Evolutionary conservation across 2,797 vertebrate genomes (phyloP).

Genomic region (Brachyalestes nurse): DNA sequence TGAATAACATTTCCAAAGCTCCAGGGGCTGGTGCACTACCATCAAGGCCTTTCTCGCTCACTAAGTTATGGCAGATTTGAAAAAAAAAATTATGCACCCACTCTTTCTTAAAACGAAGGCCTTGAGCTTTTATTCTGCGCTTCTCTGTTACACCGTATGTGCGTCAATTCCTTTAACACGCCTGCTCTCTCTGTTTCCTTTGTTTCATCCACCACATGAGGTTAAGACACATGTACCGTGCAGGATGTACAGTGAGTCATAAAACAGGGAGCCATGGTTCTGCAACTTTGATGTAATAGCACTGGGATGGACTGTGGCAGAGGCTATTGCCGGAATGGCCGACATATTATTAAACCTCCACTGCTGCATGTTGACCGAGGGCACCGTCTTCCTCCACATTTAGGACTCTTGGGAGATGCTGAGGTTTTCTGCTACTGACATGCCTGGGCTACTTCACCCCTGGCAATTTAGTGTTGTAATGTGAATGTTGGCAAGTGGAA

Average conservation of each 20-base stretch:
- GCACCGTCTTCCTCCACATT: background rate
- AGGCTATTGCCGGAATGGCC: background rate
- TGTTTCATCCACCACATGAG: background rate
- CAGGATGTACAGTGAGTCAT: background rate
- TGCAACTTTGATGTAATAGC: background rate
- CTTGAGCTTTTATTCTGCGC: slow-evolving; percentile 21
- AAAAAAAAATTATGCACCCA: slow-evolving; percentile 16
- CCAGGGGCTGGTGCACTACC: slow-evolving; percentile 24
- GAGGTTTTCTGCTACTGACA: background rate
- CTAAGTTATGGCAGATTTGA: slow-evolving; percentile 17
- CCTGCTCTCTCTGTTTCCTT: background rate
- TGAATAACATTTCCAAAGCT: slow-evolving; percentile 32
- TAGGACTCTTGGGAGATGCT: background rate
- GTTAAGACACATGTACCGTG: background rate
- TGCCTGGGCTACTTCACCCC: background rate
- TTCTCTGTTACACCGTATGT: slow-evolving; percentile 12
- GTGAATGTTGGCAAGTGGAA: background rate
- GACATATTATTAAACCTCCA: background rate
- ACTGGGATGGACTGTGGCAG: background rate
- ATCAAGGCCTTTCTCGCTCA: slow-evolving; percentile 33
- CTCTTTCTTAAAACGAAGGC: slow-evolving; percentile 10
- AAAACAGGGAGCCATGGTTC: background rate
- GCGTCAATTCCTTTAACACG: slow-evolving; percentile 16
- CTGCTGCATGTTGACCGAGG: slow-evolving; percentile 4
- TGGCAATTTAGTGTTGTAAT: background rate